phyloP scores from a whole-genome alignment of 2,113 vertebrate genomes.

The Crotalus helleri region DNA sequence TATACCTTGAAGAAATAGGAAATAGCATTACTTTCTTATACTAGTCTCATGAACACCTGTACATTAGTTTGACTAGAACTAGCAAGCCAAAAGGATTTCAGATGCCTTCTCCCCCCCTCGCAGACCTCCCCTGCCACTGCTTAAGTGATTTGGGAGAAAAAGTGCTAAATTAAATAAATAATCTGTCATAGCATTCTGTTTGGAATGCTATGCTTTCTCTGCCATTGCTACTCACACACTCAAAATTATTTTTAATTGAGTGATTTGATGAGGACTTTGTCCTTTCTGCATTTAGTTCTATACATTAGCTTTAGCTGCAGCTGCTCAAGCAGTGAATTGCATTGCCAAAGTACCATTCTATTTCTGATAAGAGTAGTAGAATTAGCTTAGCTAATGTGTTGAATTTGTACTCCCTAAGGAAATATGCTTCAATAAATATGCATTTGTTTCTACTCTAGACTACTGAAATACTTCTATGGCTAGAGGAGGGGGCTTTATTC shows the following conservation, averaged over 20 bases:
- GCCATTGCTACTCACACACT: not conserved
- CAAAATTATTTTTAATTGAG: not conserved
- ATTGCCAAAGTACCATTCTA: not conserved
- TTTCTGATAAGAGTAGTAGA: not conserved
- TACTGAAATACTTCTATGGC: not conserved
- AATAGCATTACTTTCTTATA: not conserved
- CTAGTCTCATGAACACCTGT: not conserved
- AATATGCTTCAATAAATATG: not conserved
- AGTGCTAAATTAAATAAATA: not conserved
- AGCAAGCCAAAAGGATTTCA: not conserved
- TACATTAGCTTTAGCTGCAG: not conserved
- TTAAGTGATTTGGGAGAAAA: not conserved
- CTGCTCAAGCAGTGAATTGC: not conserved
- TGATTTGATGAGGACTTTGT: not conserved
- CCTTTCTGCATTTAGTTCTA: not conserved
- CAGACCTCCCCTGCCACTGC: not conserved
- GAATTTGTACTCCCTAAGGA: not conserved
- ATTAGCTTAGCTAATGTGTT: not conserved
- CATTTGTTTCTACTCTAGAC: not conserved
- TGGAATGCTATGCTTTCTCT: not conserved
- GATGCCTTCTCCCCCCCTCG: too few species aligned
- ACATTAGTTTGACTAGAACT: not conserved
- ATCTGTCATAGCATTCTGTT: not conserved
- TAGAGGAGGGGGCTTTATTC: not conserved
- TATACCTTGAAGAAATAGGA: not conserved